A percentile compares a stretch with the other conserved stretches of the same genome.
These are phyloP conservation scores for Otolemur crassicaudatus DNA, from an alignment of 2,797 vertebrate species.

Conservation along the genomic window DNA sequence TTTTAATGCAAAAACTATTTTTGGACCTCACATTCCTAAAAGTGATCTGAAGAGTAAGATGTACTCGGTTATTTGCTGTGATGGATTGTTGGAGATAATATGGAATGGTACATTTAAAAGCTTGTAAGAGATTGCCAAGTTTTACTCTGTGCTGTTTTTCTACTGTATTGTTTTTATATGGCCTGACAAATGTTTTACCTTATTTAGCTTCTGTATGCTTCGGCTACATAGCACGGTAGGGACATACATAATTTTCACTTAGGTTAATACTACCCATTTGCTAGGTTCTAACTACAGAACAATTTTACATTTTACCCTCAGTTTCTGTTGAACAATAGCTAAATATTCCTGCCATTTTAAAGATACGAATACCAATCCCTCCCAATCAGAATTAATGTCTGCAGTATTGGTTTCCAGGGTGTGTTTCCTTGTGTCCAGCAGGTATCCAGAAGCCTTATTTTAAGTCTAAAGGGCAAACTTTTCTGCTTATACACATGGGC, in stretches of 20 bases:
- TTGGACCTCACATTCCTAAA: conserved; percentile 18
- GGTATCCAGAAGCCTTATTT: background rate
- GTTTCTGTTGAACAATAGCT: background rate
- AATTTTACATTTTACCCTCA: conserved; percentile 10
- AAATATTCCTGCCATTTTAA: background rate
- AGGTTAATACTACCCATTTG: conserved; percentile 15
- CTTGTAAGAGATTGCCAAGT: background rate
- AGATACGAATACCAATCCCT: background rate
- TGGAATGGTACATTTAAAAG: conserved; percentile 14
- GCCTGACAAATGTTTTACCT: conserved; percentile 36
- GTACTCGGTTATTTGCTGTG: background rate
- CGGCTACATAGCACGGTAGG: background rate
- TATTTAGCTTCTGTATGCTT: conserved; percentile 34
- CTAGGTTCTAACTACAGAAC: background rate
- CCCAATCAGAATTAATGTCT: background rate
- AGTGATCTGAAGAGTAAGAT: background rate
- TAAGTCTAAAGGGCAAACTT: background rate
- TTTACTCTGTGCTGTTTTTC: background rate
- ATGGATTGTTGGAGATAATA: background rate
- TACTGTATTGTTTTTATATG: conserved; percentile 30
- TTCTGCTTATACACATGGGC: background rate
- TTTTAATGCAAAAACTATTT: conserved; percentile 19
- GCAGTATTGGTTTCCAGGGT: background rate
- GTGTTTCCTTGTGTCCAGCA: background rate
- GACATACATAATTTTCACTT: background rate